phyloP scores from a whole-genome alignment of 2,888 invertebrate genomes.

The Apamea anceps region DNA sequence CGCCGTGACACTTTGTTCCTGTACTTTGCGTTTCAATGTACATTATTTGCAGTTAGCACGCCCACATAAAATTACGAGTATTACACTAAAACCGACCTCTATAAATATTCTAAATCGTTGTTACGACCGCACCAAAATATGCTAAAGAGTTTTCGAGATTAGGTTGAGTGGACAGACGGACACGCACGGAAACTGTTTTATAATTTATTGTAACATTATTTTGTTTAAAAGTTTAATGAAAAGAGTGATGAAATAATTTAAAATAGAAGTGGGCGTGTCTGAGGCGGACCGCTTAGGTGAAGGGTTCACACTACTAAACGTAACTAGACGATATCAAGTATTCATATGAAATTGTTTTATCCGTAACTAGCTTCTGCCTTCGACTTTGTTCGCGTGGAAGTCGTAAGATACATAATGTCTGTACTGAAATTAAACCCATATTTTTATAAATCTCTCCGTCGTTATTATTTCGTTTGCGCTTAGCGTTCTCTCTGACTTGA shows the following conservation, averaged over 20 bases:
- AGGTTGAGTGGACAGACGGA: slow-evolving; percentile 34
- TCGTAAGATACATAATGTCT: no score
- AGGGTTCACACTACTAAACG: slow-evolving; percentile 9
- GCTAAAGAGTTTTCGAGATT: slow-evolving; percentile 51
- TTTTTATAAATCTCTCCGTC: no score
- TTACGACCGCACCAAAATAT: slow-evolving; percentile 31
- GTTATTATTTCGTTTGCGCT: no score
- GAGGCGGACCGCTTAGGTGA: slow-evolving; percentile 25
- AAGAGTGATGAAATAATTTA: slow-evolving; percentile 41
- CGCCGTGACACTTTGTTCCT: slow-evolving; percentile 54
- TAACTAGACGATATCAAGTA: slow-evolving; percentile 1
- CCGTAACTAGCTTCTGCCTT: neutral
- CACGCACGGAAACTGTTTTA: slow-evolving; percentile 33
- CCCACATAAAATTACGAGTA: slow-evolving; percentile 46
- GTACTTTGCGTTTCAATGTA: slow-evolving; percentile 56
- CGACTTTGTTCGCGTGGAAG: no score
- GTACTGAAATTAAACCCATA: no score
- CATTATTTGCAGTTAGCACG: slow-evolving; percentile 56
- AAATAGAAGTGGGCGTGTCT: slow-evolving; percentile 41
- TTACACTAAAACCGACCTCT: slow-evolving; percentile 43
- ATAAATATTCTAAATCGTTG: slow-evolving; percentile 50
- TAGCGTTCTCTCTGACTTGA: no score
- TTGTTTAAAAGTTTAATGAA: slow-evolving; percentile 40
- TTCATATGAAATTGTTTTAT: neutral
- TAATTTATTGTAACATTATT: slow-evolving; percentile 39